A percentile compares a stretch with the other conserved stretches of the same genome.
These are phyloP conservation scores for Capromys pilorides DNA, from an alignment of 2,797 vertebrate species.

Conservation along the genomic window DNA sequence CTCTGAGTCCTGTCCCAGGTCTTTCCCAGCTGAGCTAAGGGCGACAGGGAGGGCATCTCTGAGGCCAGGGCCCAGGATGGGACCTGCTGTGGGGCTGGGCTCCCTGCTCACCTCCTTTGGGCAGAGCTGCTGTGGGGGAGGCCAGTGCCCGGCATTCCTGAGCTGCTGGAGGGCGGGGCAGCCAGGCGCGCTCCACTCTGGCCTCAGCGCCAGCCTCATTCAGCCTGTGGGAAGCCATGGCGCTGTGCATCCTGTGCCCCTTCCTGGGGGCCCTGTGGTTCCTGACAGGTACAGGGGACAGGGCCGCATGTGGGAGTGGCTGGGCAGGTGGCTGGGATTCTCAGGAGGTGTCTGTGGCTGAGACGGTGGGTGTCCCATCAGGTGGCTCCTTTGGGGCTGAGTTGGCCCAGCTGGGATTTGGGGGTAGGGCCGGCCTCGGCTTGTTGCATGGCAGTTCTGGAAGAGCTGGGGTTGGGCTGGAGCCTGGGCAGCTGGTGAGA, in stretches of 20 bases:
- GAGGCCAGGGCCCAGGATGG: not conserved
- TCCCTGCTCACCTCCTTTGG: slow-evolving; percentile 71
- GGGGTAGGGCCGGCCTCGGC: not conserved
- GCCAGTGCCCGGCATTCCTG: slow-evolving; percentile 72
- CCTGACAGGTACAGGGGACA: slow-evolving; percentile 84
- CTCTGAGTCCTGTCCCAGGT: not conserved
- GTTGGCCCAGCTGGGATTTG: not conserved
- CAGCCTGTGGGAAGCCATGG: slow-evolving; percentile 81
- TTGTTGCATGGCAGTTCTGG: not conserved
- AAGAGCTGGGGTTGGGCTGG: not conserved
- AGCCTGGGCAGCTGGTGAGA: not conserved
- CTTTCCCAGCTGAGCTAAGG: slow-evolving; percentile 3
- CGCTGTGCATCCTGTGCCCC: slow-evolving; percentile 74
- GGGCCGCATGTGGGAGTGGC: too few species aligned
- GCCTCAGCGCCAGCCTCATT: slow-evolving; percentile 71
- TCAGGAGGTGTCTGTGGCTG: not conserved
- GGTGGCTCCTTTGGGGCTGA: not conserved
- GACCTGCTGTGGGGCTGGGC: not conserved
- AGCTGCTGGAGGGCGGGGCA: not conserved
- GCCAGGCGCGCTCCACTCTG: not conserved
- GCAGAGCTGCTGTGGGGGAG: slow-evolving; percentile 39
- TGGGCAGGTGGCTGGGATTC: not conserved
- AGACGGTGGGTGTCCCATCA: not conserved
- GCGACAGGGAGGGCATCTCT: slow-evolving; percentile 16
- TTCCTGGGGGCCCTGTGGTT: slow-evolving; percentile 84